Evolutionary conservation across 2,797 vertebrate species (phyloP), one percentile per base, ranked within the genome.

Genomic region (Schizopygopsis malacanthus): DNA sequence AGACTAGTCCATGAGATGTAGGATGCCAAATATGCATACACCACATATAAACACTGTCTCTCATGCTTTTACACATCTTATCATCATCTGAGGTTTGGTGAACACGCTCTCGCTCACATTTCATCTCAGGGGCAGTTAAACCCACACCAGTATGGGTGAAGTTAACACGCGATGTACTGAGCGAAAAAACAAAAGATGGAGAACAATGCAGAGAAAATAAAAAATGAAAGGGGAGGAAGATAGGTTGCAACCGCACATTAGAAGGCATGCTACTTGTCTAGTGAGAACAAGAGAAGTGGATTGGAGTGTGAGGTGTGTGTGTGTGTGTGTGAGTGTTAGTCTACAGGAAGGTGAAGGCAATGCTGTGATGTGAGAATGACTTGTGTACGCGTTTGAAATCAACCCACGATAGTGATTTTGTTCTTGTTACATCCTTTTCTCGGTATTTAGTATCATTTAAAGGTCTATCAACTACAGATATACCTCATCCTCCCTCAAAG

Each of bases 291-390:
- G 88, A 82, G 86, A 92, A 90, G 90, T 88, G 85, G 92, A 92
- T 92, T 95, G 93, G 93, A 95, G 95, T 94, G 85, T 90, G 81
- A 87, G 84, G 95, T 94, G 85, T 90, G 79, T 88, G 84, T 94
- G 85, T 90, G 81, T 88, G 87, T 94, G 93, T 28, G 28, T 28
- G 93, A 95, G 94, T 94, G 86, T 90, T 77, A 79, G 69, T 79
- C 77, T 85, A 67, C 10, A 70, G 72, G 9, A 85, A 84, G 83
- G 73, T 65, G 65, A 87, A 79, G 85, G 50, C 76, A 76, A 65
- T 39, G 54, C 41, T 86, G 70, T 79, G 82, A 20, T 84, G 37
- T 16, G 16, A 25, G 43, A 65, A 47, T 70, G 33, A 78, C 47
- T 59, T 83, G 70, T 78, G 11, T 18, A 43, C 70, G 67, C 28